phyloP scores from a whole-genome alignment of 1,140 invertebrate genomes.

The Panagrolaimus sp. region DNA sequence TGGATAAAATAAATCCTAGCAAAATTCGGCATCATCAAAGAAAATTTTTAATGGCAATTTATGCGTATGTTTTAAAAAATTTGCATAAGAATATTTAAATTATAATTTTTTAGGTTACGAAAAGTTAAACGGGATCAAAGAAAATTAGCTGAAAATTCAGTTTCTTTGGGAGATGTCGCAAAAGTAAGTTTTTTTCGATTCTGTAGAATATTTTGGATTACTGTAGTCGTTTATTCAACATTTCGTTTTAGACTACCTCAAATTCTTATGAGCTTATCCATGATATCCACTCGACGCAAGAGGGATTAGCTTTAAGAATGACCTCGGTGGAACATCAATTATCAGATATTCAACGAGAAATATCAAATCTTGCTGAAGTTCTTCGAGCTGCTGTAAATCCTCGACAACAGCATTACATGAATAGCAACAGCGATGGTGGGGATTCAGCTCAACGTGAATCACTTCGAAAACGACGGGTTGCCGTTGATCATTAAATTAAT shows the following conservation, averaged over 20 bases:
- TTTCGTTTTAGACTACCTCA: conserved; percentile 46
- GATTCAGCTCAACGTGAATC: background rate
- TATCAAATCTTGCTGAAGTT: conserved; percentile 34
- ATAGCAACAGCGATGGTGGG: background rate
- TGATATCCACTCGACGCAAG: conserved; percentile 55
- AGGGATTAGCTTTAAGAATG: conserved; percentile 54
- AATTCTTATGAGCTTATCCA: conserved; percentile 55
- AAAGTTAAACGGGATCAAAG: conserved; percentile 99
- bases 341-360: conserved; percentile 48
- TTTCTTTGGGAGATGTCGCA: conserved; percentile 97
- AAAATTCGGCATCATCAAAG: conserved; percentile 94
- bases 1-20: conserved; percentile 89
- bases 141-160: conserved; percentile 97
- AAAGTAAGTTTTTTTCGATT: conserved; percentile 71
- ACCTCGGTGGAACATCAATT: conserved; percentile 58
- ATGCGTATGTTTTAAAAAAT: conserved; percentile 74
- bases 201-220: background rate
- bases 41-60: conserved; percentile 98
- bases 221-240: background rate
- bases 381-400: conserved; percentile 24
- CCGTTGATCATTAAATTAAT: background rate
- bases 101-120: conserved; percentile 70
- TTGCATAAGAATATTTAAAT: background rate
- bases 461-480: background rate
- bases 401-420: background rate